Percentiles rank a stretch among this genome's conserved stretches.
These are phyloP conservation scores for Harpegnathos saltator DNA, from an alignment of 1,140 invertebrate species.

Conservation along the genomic window DNA sequence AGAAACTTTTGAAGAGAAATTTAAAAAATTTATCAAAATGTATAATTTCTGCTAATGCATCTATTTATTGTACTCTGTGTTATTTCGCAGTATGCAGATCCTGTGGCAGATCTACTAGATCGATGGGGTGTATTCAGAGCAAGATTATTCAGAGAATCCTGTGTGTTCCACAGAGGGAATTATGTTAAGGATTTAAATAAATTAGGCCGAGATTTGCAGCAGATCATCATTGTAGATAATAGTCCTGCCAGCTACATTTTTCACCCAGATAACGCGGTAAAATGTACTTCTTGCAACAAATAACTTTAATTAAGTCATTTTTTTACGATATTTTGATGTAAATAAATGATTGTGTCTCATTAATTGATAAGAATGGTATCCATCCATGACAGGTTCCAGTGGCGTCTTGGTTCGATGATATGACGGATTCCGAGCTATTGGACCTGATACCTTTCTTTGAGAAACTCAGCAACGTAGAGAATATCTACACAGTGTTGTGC, in stretches of 20 bases:
- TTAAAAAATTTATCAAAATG: neutral
- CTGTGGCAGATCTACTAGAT: conserved; percentile 99
- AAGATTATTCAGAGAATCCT: conserved; percentile 99
- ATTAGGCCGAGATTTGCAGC: conserved; percentile 97
- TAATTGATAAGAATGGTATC: neutral
- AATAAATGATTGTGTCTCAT: neutral
- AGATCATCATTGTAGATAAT: conserved; percentile 99
- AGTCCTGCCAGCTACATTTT: conserved; percentile 99
- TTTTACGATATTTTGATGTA: neutral
- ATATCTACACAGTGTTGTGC: conserved; percentile 96
- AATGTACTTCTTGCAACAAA: conserved; percentile 81
- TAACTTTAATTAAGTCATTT: neutral
- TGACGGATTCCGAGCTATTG: conserved; percentile 96
- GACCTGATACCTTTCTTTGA: conserved; percentile 98
- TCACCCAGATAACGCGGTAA: conserved; percentile 99
- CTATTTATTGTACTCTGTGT: conserved; percentile 34
- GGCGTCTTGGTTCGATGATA: conserved; percentile 99
- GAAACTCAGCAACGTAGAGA: conserved; percentile 96
- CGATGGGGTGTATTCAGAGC: conserved; percentile 98
- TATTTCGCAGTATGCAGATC: conserved; percentile 97
- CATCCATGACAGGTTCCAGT: conserved; percentile 94
- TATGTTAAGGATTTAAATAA: conserved; percentile 99
- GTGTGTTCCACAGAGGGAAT: conserved; percentile 99
- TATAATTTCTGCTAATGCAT: neutral
- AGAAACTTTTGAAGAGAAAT: neutral